Evolutionary conservation across 2,888 invertebrate genomes (phyloP).

Genomic region (Caenorhabditis sp.): DNA sequence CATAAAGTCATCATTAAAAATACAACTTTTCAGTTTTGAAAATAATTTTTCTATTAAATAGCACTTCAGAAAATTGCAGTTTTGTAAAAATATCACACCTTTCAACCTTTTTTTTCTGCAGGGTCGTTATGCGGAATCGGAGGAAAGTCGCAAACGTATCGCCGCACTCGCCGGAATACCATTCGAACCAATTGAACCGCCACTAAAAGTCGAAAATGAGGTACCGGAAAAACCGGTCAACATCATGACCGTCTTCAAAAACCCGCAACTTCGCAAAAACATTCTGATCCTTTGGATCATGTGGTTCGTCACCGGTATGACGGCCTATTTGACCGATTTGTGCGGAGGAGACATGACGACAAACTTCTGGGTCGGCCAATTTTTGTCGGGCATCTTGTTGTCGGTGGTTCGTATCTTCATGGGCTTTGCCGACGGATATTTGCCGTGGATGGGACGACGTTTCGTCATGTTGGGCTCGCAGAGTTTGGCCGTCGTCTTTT

Average conservation of each 20-base stretch:
- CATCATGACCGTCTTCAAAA: slow-evolving; percentile 40
- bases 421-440: slow-evolving; percentile 46
- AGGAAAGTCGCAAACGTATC: slow-evolving; percentile 43
- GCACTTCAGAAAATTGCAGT: no score
- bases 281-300: slow-evolving; percentile 51
- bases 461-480: slow-evolving; percentile 46
- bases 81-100: no score
- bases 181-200: slow-evolving; percentile 43
- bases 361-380: slow-evolving; percentile 55
- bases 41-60: no score
- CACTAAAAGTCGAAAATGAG: slow-evolving; percentile 26
- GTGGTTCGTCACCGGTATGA: slow-evolving; percentile 55
- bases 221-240: slow-evolving; percentile 41
- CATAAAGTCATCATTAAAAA: no score
- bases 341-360: slow-evolving; percentile 54
- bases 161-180: slow-evolving; percentile 45
- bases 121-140: slow-evolving; percentile 47
- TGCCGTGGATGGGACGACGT: slow-evolving; percentile 53
- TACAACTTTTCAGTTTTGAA: no score
- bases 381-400: slow-evolving; percentile 46
- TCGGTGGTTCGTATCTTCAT: slow-evolving; percentile 46
- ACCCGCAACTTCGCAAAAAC: slow-evolving; percentile 44
- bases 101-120: slow-evolving; percentile 1
- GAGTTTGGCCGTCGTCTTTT: slow-evolving; percentile 43
- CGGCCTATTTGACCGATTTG: slow-evolving; percentile 49